phyloP scores from a whole-genome alignment of 2,113 vertebrate genomes.

The Paramormyrops kingsleyae region DNA sequence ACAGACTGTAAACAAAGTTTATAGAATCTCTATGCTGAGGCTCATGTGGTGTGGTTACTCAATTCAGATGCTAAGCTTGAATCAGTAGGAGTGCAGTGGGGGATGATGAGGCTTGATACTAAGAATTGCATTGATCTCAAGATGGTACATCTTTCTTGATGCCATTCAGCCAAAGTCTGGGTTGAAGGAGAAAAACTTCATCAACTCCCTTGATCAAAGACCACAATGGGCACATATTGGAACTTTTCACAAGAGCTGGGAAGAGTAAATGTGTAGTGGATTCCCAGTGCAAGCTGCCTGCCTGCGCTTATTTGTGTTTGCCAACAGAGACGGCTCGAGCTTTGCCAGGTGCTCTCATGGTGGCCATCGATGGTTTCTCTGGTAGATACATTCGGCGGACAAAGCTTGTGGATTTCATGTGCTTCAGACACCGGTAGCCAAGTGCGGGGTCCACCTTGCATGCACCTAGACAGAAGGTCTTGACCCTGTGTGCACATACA shows the following conservation, averaged over 20 bases:
- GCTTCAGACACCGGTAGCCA: not conserved
- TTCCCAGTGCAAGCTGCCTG: not conserved
- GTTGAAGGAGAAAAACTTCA: not conserved
- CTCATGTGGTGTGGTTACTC: not conserved
- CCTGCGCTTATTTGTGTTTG: not conserved
- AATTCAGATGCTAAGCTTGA: not conserved
- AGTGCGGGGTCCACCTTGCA: not conserved
- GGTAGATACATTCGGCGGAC: not conserved
- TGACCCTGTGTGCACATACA: not conserved
- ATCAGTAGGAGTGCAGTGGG: not conserved
- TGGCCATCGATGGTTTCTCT: not conserved
- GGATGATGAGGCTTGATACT: not conserved
- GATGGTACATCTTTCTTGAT: not conserved
- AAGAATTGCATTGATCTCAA: not conserved
- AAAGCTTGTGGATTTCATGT: not conserved
- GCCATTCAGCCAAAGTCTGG: not conserved
- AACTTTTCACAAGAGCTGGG: not conserved
- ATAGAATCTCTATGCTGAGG: not conserved
- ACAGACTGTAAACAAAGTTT: not conserved
- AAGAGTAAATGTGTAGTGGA: not conserved
- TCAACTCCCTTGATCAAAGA: not conserved
- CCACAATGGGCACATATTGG: not conserved
- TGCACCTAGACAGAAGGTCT: not conserved
- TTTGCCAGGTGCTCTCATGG: not conserved
- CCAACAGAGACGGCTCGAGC: not conserved